Percentiles rank a stretch among this genome's conserved stretches.
These are phyloP conservation scores for Netelia virgata DNA, from an alignment of 2,888 invertebrate genomes.

Conservation along the genomic window DNA sequence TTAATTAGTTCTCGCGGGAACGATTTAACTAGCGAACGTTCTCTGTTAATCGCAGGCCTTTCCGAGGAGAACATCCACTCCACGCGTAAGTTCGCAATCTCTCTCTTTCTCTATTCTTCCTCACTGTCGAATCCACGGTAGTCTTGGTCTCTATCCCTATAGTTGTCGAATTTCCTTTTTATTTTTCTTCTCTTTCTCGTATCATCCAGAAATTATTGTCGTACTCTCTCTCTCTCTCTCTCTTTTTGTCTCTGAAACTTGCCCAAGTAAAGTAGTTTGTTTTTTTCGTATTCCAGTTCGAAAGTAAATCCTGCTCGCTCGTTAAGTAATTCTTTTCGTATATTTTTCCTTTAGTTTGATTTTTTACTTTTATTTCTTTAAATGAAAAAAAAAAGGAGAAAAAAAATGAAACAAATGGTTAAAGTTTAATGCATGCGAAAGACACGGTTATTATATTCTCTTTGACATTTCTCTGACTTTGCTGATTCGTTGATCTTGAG, in stretches of 20 bases:
- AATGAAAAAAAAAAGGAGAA: neutral
- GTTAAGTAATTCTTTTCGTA: conserved; percentile 24
- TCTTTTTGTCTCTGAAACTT: conserved; percentile 24
- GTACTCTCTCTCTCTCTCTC: neutral
- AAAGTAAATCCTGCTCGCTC: conserved; percentile 47
- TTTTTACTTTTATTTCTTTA: conserved; percentile 10
- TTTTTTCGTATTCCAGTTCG: conserved; percentile 28
- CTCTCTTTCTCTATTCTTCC: conserved; percentile 63
- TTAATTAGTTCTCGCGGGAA: conserved; percentile 56
- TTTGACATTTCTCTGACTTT: conserved; percentile 23
- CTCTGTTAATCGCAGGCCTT: conserved; percentile 86
- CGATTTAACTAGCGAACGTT: conserved; percentile 73
- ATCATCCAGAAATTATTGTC: conserved; percentile 23
- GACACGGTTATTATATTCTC: conserved; percentile 24
- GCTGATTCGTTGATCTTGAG: conserved; percentile 44
- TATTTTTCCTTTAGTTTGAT: conserved; percentile 1
- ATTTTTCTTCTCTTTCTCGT: conserved; percentile 29
- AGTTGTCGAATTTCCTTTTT: conserved; percentile 31
- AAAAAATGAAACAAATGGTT: neutral
- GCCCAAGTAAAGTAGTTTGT: too few species aligned
- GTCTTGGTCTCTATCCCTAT: conserved; percentile 19
- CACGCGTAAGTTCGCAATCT: conserved; percentile 87
- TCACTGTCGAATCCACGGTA: conserved; percentile 48
- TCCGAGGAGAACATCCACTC: conserved; percentile 88
- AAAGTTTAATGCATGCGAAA: conserved; percentile 60